Base-by-base conservation (phyloP, 64 coral and sea anemone genomes). In the Stylophora pistillata region DNA sequence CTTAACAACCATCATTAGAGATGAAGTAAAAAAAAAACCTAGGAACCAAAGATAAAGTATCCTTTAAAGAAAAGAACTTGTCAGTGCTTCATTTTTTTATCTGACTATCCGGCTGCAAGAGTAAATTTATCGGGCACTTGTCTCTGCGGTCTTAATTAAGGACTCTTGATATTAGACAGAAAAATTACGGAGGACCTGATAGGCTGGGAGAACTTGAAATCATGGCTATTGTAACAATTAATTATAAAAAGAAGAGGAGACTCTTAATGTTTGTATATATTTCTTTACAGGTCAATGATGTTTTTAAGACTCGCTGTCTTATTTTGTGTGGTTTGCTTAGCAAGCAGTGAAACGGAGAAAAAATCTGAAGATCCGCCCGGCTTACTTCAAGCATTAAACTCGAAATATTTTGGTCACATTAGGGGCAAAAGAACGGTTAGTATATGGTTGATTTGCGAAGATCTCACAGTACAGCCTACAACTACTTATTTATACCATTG, bases 381-480 rank as follows among this genome's bases (percentile, higher is more conserved):
- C 21, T 69, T 69, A 70, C 34, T 53, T 1, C 0, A 68, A 25
- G 80, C 80, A 18, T 34, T 84, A 13, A 84, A 70, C 18, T 10
- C 80, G 3, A 70, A 84, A 84, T 84, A 84, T 70, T 69, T 69
- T 68, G 80, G 61, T 53, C 80, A 84, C 30, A 34, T 84, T 5
- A 84, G 80, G 27, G 80, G 80, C 23, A 84, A 84, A 70, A 68
- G 80, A 82, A 65, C 29, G 10, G 80, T 84, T 25, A 84, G 80
- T 69, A n/a, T 27, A 25, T 13, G 65, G 7, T 23, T 9, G 41
- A 9, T 23, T 0, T 10, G 25, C 5, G 0, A 66, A n/a, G 20
- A 68, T 26, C 64, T 12, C 21, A 10, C 13, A 5, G 4, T 21
- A n/a, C 13, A n/a, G 26, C 20, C 53, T 76, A 7, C 7, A 47